Conservation (phyloP, 2,888 invertebrate genomes). For the Chrysolina haemoptera region DNA sequence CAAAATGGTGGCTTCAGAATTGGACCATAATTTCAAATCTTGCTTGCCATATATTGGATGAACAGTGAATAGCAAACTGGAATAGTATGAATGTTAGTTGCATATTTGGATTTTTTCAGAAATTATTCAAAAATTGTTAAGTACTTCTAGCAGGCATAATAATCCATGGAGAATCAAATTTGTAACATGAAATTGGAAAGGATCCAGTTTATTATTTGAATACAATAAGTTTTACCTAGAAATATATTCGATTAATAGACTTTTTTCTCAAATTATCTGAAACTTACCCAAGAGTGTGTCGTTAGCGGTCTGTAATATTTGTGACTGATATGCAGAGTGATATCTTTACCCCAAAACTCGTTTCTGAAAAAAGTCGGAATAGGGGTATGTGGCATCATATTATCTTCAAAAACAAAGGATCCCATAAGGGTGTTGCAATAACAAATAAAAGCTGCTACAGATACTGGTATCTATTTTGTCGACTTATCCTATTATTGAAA, state of each 20-base stretch:
- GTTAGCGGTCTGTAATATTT: constrained; percentile 96
- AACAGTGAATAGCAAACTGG: constrained; percentile 85
- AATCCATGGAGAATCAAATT: constrained; percentile 83
- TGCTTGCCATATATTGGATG: too few species aligned
- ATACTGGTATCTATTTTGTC: constrained; percentile 62
- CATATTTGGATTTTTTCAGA: constrained; percentile 58
- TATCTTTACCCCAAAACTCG: constrained; percentile 95
- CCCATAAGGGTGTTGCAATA: constrained; percentile 78
- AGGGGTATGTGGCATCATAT: constrained; percentile 77
- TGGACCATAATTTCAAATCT: too few species aligned
- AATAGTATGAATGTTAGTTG: constrained; percentile 71
- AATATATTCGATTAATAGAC: constrained; percentile 41
- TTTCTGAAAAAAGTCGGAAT: constrained; percentile 79
- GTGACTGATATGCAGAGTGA: constrained; percentile 87
- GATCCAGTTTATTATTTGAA: constrained; percentile 73
- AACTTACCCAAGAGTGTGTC: constrained; percentile 84
- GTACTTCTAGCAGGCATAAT: constrained; percentile 72
- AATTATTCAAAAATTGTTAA: constrained; percentile 70
- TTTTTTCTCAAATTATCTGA: constrained; percentile 14
- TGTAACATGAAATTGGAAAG: constrained; percentile 80
- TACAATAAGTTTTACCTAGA: constrained; percentile 79
- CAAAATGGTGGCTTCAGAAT: too few species aligned
- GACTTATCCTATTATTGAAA: constrained; percentile 56
- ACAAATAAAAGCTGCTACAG: constrained; percentile 63
- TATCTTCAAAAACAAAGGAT: constrained; percentile 96